phyloP scores from a whole-genome alignment of 2,113 vertebrate genomes.

The Crotalus tigris region DNA sequence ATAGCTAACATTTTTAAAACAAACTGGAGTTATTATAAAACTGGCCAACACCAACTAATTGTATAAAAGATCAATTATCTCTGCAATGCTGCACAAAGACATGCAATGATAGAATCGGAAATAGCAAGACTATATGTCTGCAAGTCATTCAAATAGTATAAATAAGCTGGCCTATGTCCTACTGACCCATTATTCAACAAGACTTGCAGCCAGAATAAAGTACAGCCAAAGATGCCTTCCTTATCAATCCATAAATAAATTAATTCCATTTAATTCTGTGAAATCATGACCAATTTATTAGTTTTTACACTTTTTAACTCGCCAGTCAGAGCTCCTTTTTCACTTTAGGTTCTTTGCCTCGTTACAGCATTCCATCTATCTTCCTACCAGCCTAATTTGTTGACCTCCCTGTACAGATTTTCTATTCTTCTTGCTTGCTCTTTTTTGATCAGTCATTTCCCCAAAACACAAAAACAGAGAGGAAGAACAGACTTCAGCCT shows the following conservation, averaged over 20 bases:
- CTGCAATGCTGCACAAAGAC: not conserved
- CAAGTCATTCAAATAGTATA: not conserved
- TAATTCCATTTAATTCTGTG: not conserved
- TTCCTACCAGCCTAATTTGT: not conserved
- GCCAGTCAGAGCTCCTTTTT: not conserved
- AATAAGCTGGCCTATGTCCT: conserved; percentile 9
- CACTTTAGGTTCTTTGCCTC: not conserved
- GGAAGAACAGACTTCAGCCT: not conserved
- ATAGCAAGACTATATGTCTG: not conserved
- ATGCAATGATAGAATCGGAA: not conserved
- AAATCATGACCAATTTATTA: conserved; percentile 9
- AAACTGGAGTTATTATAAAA: not conserved
- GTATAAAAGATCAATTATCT: not conserved
- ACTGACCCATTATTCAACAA: not conserved
- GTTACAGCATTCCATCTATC: not conserved
- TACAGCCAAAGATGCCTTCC: not conserved
- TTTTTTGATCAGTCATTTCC: not conserved
- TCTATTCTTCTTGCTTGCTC: not conserved
- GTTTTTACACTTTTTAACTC: not conserved
- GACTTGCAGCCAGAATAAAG: conserved; percentile 25
- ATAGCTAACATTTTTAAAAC: not conserved
- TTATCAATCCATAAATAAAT: conserved; percentile 28
- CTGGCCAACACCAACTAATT: not conserved
- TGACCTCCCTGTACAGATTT: not conserved
- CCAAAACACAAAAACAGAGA: not conserved